Conservation (phyloP, 2,113 vertebrate species). For the Struthidea cinerea region DNA sequence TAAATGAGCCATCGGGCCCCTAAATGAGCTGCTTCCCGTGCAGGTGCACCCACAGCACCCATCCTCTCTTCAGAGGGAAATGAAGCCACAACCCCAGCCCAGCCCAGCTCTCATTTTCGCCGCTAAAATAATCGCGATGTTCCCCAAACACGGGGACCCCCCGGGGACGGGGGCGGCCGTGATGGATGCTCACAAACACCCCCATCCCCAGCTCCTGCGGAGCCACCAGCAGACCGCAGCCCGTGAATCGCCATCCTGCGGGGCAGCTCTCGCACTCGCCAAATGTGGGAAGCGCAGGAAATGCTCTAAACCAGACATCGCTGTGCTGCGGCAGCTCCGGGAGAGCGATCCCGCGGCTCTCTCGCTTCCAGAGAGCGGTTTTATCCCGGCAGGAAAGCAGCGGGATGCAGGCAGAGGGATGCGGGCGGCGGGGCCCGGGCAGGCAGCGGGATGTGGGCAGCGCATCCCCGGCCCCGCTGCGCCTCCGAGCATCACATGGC, state of each 20-base stretch:
- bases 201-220: accelerated
- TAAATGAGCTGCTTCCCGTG: accelerated
- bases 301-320: accelerated
- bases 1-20: accelerated
- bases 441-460: neutral
- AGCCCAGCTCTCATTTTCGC: neutral
- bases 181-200: neutral
- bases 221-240: accelerated
- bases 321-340: neutral
- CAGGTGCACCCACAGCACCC: neutral
- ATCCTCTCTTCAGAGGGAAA: too few species aligned
- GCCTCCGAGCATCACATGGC: neutral
- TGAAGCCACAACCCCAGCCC: accelerated
- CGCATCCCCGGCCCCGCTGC: neutral
- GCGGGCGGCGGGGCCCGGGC: neutral
- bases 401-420: neutral
- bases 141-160: neutral
- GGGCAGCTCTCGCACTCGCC: neutral
- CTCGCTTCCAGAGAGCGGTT: neutral
- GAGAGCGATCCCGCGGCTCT: neutral
- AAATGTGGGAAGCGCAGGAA: neutral
- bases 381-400: neutral
- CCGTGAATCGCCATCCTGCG: accelerated
- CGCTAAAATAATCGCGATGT: accelerated
- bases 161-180: accelerated